phyloP scores from a whole-genome alignment of 2,113 vertebrate genomes.

The Herpetotheres cachinnans region DNA sequence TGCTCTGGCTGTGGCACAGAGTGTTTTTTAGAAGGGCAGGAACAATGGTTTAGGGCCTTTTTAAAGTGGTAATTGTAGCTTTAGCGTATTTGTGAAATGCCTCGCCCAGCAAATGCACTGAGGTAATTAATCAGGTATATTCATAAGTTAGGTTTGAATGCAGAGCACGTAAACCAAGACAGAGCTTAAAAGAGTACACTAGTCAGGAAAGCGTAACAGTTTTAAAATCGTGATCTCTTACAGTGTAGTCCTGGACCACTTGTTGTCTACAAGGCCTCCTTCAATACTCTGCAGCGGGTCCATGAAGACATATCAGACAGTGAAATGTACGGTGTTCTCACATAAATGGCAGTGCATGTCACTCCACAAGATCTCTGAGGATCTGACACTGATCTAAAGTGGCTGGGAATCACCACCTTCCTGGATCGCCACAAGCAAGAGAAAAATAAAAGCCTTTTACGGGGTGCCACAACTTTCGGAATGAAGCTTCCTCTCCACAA shows the following conservation, averaged over 20 bases:
- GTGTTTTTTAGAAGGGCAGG: background rate
- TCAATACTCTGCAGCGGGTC: background rate
- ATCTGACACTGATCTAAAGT: background rate
- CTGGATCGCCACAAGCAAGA: background rate
- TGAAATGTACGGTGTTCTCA: background rate
- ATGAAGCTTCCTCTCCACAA: rapidly evolving
- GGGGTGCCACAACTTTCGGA: too few species aligned
- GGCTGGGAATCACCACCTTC: background rate
- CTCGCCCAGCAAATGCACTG: background rate
- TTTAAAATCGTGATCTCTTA: background rate
- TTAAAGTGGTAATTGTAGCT: background rate
- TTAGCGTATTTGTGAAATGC: background rate
- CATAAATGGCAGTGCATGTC: background rate
- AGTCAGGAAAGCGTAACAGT: background rate
- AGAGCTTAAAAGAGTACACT: background rate
- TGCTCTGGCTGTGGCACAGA: background rate
- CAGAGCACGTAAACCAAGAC: background rate
- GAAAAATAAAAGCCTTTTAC: background rate
- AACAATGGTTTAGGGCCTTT: background rate
- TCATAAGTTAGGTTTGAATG: background rate
- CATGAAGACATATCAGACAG: background rate
- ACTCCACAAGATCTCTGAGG: background rate
- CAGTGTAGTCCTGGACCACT: background rate
- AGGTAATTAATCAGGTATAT: background rate
- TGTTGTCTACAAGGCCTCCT: background rate